Percentiles rank a stretch among this genome's conserved stretches.
Evolutionary conservation across 2,888 invertebrate genomes (phyloP).

Genomic region (Parnassius orleans): DNA sequence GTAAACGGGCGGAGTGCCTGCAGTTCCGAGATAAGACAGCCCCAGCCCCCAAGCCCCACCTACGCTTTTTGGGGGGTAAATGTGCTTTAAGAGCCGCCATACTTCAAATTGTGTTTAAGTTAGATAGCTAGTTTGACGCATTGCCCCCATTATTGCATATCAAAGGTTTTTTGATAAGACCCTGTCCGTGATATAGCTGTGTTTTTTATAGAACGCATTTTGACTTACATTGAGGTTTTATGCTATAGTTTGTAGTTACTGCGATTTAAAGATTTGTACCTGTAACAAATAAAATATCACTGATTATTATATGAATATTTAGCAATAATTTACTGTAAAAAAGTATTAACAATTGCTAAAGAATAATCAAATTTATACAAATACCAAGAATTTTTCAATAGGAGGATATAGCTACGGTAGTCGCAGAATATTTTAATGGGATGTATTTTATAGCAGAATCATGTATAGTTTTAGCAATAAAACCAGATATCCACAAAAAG

Average conservation of each 20-base stretch:
- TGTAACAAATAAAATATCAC: constrained; percentile 21
- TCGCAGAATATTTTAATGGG: background rate
- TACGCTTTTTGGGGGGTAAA: constrained; percentile 60
- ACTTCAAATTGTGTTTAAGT: constrained; percentile 80
- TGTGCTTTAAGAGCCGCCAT: constrained; percentile 73
- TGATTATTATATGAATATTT: background rate
- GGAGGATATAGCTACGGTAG: background rate
- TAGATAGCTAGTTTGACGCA: constrained; percentile 79
- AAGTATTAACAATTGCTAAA: background rate
- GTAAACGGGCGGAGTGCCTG: constrained; percentile 77
- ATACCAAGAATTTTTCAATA: background rate
- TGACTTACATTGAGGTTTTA: constrained; percentile 14
- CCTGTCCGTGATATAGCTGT: constrained; percentile 48
- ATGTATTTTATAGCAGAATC: constrained; percentile 8
- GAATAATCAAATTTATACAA: background rate
- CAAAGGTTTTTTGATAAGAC: constrained; percentile 69
- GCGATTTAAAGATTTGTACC: constrained; percentile 15
- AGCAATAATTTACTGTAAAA: background rate
- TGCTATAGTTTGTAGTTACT: constrained; percentile 2
- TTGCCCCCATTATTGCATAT: constrained; percentile 77
- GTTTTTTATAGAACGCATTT: constrained; percentile 38
- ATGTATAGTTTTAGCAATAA: constrained; percentile 15
- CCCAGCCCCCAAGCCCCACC: constrained; percentile 46
- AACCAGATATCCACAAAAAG: constrained; percentile 5
- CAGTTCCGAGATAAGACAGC: constrained; percentile 77